Evolutionary conservation across 2,888 invertebrate genomes (phyloP), one percentile per base, ranked within the genome.

Genomic region (Tachina lurida): DNA sequence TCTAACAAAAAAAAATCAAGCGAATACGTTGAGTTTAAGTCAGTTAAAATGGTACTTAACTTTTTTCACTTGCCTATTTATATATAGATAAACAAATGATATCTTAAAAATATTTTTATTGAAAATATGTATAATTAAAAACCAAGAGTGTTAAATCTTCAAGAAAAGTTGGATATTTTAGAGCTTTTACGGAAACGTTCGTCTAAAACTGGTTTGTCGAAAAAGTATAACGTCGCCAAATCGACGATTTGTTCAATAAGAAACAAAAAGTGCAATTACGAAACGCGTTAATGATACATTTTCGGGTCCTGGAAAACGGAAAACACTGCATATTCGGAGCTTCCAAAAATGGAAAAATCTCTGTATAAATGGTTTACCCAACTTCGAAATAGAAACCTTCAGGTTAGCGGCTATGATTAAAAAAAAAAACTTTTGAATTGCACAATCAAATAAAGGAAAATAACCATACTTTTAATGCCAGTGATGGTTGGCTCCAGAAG

Each of bases 291-390:
- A 43, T 13, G 54, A 70, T 8, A 49, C 67, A 49, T 31, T 67
- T 54, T 70, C n/a, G 39, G 60, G n/a, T 15, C 41, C 60, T 41
- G 60, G 60, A n/a, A n/a, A 31, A 31, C 60, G 41, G n/a, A 41
- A 31, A 12, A 56, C 54, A 54, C 19, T 54, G 54, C 54, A 17
- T 19, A 22, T 22, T 22, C 54, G 3, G 54, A 54, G 41, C 70
- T 43, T 39, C 19, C 70, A 15, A 70, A 17, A 54, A 70, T 70
- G 52, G 39, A 56, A 19, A 19, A 54, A 19, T 19, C 4, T 54
- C 54, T 54, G 7, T 54, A 54, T 54, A 54, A 54, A 54, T 54
- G 17, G 17, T 54, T 19, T 54, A 17, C 17, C 10, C 10, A 52
- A 17, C 17, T 17, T 17, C 8, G 17, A n/a, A 7, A 52, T 52